Percentiles rank a stretch among this genome's conserved stretches.
Evolutionary conservation across 53 echinoderm and acorn worm genomes (phyloP).

Genomic region (Patiria pectinifera): DNA sequence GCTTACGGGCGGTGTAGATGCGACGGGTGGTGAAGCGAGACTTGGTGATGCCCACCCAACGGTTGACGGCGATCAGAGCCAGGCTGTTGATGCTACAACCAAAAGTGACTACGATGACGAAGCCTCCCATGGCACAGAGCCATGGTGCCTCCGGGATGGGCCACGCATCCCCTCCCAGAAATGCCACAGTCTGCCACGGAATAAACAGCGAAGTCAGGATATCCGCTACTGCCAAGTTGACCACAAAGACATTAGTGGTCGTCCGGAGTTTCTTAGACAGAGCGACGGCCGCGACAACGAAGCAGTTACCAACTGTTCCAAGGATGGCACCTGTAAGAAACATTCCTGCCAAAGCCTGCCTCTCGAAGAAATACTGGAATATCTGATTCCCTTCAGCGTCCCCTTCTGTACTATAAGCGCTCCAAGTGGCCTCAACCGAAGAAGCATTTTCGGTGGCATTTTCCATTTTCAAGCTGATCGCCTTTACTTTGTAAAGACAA

Average conservation of each 20-base stretch:
- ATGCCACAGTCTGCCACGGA: conserved; percentile 59
- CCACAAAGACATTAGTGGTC: conserved; percentile 45
- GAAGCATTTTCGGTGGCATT: neutral
- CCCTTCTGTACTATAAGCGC: too few relatives aligned
- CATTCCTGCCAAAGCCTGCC: conserved; percentile 6
- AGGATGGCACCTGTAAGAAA: neutral
- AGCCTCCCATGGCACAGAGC: conserved; percentile 57
- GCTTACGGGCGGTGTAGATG: conserved; percentile 60
- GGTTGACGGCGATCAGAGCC: conserved; percentile 64
- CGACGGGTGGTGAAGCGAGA: conserved; percentile 49
- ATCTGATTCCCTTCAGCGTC: neutral
- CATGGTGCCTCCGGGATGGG: conserved; percentile 51
- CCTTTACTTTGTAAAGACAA: neutral
- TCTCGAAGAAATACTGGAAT: neutral
- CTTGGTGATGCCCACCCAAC: conserved; percentile 64
- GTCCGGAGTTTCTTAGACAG: conserved; percentile 52
- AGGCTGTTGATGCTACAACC: conserved; percentile 62
- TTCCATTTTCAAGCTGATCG: neutral
- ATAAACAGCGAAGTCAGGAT: conserved; percentile 50
- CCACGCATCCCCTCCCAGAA: conserved; percentile 36
- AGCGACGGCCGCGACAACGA: conserved; percentile 23
- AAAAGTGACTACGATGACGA: conserved; percentile 47
- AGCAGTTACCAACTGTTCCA: conserved; percentile 26
- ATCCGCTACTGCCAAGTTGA: conserved; percentile 62
- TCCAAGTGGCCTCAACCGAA: neutral